Evolutionary conservation across 2,113 vertebrate genomes (phyloP).

Genomic region (Pteropus alecto): DNA sequence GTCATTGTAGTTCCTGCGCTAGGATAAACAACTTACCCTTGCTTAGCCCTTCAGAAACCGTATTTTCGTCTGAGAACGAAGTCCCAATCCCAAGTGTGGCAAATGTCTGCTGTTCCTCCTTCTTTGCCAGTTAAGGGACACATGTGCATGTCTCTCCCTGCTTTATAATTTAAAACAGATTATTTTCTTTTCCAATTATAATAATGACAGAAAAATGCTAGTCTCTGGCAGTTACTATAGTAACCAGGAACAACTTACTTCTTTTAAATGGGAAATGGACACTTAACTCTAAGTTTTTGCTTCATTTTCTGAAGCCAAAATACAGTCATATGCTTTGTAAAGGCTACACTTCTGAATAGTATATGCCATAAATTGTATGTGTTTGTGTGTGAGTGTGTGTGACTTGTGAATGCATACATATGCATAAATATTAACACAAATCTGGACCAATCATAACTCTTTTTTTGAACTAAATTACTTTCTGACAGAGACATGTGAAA

Average conservation of each 20-base stretch:
- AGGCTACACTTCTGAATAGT: neutral
- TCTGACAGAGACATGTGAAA: slow-evolving; percentile 58
- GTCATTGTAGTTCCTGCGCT: neutral
- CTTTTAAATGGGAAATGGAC: slow-evolving; percentile 65
- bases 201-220: slow-evolving; percentile 75
- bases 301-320: slow-evolving; percentile 69
- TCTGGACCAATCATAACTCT: slow-evolving; percentile 21
- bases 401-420: neutral
- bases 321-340: slow-evolving; percentile 15
- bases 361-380: neutral
- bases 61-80: neutral
- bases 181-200: slow-evolving; percentile 71
- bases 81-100: neutral
- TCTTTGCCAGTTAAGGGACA: neutral
- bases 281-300: slow-evolving; percentile 65
- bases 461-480: slow-evolving; percentile 58
- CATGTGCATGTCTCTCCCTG: slow-evolving; percentile 37
- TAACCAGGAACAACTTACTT: slow-evolving; percentile 74
- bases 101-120: neutral
- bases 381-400: neutral
- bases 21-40: slow-evolving; percentile 33
- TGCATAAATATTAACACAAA: slow-evolving; percentile 49
- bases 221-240: slow-evolving; percentile 79
- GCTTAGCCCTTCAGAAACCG: neutral
- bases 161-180: slow-evolving; percentile 71